Evolutionary conservation across 2,797 vertebrate species (phyloP).

Genomic region (Champsocephalus gunnari): DNA sequence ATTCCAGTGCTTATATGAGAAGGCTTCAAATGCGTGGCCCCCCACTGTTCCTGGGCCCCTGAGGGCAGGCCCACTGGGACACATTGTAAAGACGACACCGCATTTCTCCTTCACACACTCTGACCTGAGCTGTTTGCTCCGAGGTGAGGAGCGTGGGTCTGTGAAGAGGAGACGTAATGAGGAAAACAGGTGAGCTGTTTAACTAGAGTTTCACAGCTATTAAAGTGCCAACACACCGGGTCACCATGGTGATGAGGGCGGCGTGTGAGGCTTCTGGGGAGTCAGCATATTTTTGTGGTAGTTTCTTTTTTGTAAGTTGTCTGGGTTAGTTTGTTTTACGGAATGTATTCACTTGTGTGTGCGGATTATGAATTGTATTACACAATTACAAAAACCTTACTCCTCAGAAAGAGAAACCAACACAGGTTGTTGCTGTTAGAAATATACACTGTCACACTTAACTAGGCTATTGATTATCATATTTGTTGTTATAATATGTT

Average conservation of each 20-base stretch:
- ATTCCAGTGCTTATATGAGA: constrained; percentile 64
- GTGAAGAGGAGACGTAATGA: constrained; percentile 70
- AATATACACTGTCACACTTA: background rate
- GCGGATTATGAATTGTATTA: background rate
- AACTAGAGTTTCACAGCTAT: constrained; percentile 74
- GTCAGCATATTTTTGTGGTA: constrained; percentile 44
- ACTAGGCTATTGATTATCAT: background rate
- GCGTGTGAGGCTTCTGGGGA: constrained; percentile 24
- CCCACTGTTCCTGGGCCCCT: constrained; percentile 46
- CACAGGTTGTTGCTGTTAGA: background rate
- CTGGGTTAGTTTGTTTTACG: background rate
- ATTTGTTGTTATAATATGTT: too few relatives aligned
- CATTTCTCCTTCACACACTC: constrained; percentile 61
- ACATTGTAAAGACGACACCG: constrained; percentile 65
- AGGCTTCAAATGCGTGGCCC: constrained; percentile 56
- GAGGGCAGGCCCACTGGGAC: constrained; percentile 53
- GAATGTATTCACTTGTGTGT: background rate
- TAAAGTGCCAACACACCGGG: constrained; percentile 71
- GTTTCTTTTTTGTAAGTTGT: constrained; percentile 12
- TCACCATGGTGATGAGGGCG: constrained; percentile 51
- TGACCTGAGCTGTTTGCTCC: constrained; percentile 72
- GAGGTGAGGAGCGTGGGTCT: constrained; percentile 44
- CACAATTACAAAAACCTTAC: background rate
- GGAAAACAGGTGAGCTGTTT: constrained; percentile 81
- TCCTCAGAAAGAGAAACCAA: background rate